These are phyloP conservation scores for Aegotheles bennettii DNA, from an alignment of 2,113 vertebrate genomes.

Conservation along the genomic window DNA sequence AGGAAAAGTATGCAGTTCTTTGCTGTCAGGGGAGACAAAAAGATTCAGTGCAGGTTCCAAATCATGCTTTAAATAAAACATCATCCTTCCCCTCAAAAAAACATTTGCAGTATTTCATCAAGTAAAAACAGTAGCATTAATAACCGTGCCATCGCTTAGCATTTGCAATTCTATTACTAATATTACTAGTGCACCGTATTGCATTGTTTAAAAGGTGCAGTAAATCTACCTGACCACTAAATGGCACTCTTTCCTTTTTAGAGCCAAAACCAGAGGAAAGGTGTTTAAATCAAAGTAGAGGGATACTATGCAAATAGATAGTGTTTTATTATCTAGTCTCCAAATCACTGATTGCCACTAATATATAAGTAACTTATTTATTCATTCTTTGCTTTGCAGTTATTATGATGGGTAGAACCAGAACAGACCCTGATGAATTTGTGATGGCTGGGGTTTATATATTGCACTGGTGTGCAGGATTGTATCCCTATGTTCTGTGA, in stretches of 20 bases:
- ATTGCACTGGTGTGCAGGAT: neutral
- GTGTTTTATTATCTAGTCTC: neutral
- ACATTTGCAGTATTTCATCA: neutral
- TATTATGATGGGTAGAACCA: neutral
- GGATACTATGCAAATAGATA: neutral
- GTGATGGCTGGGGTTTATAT: neutral
- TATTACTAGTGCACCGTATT: neutral
- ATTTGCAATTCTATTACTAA: neutral
- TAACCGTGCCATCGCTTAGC: accelerated
- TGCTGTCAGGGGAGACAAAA: neutral
- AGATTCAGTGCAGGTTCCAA: neutral
- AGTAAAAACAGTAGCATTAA: neutral
- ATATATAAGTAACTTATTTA: neutral
- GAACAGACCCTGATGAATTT: neutral
- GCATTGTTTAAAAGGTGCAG: neutral
- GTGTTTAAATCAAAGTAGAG: neutral
- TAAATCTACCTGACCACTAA: slow-evolving; percentile 7
- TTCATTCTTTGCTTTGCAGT: neutral
- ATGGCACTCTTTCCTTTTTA: slow-evolving; percentile 17
- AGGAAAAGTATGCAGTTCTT: neutral
- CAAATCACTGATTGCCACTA: neutral
- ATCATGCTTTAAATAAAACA: neutral
- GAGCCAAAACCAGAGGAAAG: neutral
- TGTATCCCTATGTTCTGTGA: neutral
- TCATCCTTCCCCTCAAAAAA: neutral